Conservation (phyloP, 1,140 invertebrate species). For the Pantala flavescens region DNA sequence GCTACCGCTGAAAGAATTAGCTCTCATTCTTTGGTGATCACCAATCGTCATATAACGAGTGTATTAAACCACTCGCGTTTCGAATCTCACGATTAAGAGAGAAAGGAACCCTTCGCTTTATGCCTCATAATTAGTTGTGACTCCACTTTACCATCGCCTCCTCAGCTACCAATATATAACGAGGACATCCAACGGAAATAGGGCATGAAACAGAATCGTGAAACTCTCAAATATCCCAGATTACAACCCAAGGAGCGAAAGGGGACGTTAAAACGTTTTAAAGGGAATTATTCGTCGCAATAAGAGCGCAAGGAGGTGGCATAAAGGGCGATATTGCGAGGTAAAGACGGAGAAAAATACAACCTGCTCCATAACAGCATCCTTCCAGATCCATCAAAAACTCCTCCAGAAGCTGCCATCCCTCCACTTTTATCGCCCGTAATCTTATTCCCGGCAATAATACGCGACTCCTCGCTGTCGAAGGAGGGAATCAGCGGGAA, state of each 20-base stretch:
- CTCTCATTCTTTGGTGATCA: too few species aligned
- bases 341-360: not conserved
- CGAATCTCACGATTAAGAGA: too few species aligned
- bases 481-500: not conserved
- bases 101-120: not conserved
- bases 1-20: too few species aligned
- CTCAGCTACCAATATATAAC: not conserved
- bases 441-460: not conserved
- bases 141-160: not conserved
- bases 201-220: not conserved
- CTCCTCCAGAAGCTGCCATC: not conserved
- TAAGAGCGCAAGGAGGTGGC: not conserved
- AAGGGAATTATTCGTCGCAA: not conserved
- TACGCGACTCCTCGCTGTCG: not conserved
- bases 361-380: not conserved
- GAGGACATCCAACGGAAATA: not conserved
- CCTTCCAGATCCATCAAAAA: slow-evolving; percentile 1
- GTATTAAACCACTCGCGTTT: too few species aligned
- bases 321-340: not conserved
- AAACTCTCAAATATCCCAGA: not conserved
- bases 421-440: not conserved
- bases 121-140: not conserved
- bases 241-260: not conserved
- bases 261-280: slow-evolving; percentile 9
- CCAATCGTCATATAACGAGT: too few species aligned